Conservation (phyloP, 2,797 vertebrate genomes). For the Hoplostethus atlanticus region DNA sequence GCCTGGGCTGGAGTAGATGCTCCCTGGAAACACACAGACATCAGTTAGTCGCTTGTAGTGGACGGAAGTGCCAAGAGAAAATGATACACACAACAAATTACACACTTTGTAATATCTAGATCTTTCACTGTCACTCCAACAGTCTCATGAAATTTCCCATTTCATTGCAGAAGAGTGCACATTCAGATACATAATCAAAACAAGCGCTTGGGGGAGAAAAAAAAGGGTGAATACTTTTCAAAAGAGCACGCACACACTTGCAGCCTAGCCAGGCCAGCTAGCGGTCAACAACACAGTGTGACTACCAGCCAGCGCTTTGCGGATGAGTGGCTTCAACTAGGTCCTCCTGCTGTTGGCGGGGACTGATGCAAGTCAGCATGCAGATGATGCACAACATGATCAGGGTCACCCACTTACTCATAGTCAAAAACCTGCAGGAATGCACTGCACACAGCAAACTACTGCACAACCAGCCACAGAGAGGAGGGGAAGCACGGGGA, state of each 20-base stretch:
- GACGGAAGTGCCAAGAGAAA: background rate
- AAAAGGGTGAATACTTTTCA: slow-evolving; percentile 36
- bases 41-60: slow-evolving; percentile 27
- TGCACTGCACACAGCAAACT: slow-evolving; percentile 75
- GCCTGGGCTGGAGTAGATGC: slow-evolving; percentile 98
- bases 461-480: slow-evolving; percentile 64
- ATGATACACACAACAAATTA: background rate
- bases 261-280: slow-evolving; percentile 61
- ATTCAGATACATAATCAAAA: slow-evolving; percentile 30
- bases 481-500: slow-evolving; percentile 27
- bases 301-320: slow-evolving; percentile 59
- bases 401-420: slow-evolving; percentile 59
- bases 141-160: background rate
- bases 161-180: slow-evolving; percentile 28
- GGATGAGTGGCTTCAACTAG: slow-evolving; percentile 66
- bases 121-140: slow-evolving; percentile 1
- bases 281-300: slow-evolving; percentile 58
- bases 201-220: slow-evolving; percentile 17
- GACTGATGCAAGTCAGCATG: slow-evolving; percentile 70
- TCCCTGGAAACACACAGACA: slow-evolving; percentile 85
- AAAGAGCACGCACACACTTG: slow-evolving; percentile 51
- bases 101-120: background rate
- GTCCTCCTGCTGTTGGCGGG: slow-evolving; percentile 50
- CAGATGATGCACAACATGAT: slow-evolving; percentile 71
- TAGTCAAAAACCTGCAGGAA: slow-evolving; percentile 59